A percentile compares a stretch with the other conserved stretches of the same genome.
Evolutionary conservation across 2,888 invertebrate genomes (phyloP).

Genomic region (Platycnemis pennipes): DNA sequence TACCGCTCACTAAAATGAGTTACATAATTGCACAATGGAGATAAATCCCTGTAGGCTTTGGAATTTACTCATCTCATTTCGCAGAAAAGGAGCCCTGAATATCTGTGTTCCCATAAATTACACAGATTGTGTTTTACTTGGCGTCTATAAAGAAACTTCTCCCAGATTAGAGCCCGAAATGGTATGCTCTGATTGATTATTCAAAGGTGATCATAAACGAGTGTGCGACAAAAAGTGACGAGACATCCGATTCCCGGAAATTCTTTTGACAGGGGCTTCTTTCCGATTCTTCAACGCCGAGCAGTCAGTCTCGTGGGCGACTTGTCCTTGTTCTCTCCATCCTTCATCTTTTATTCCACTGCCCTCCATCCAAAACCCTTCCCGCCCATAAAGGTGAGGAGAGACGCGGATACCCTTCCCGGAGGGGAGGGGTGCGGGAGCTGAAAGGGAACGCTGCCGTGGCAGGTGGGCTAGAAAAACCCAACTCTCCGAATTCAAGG

Average conservation of each 20-base stretch:
- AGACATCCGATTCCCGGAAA: background rate
- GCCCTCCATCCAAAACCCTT: background rate
- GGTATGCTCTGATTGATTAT: too few species aligned
- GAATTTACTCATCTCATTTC: too few species aligned
- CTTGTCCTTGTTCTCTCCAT: background rate
- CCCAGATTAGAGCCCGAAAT: too few species aligned
- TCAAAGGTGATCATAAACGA: too few species aligned
- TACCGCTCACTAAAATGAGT: too few species aligned
- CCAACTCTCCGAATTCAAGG: background rate
- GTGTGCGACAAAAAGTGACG: background rate
- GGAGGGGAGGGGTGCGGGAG: background rate
- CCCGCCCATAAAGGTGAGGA: background rate
- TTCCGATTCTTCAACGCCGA: background rate
- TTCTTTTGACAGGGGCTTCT: background rate
- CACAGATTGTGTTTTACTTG: too few species aligned
- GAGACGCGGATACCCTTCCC: background rate
- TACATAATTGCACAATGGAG: too few species aligned
- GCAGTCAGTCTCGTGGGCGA: background rate
- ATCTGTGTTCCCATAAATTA: too few species aligned
- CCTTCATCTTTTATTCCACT: background rate
- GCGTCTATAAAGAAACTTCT: too few species aligned
- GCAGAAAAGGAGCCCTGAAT: too few species aligned
- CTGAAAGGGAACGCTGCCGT: background rate
- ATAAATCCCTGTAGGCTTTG: too few species aligned
- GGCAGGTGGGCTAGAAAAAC: background rate